A percentile compares a stretch with the other conserved stretches of the same genome.
Evolutionary conservation across 2,888 invertebrate genomes (phyloP).

Genomic region (Gymnoscelis rufifasciata): DNA sequence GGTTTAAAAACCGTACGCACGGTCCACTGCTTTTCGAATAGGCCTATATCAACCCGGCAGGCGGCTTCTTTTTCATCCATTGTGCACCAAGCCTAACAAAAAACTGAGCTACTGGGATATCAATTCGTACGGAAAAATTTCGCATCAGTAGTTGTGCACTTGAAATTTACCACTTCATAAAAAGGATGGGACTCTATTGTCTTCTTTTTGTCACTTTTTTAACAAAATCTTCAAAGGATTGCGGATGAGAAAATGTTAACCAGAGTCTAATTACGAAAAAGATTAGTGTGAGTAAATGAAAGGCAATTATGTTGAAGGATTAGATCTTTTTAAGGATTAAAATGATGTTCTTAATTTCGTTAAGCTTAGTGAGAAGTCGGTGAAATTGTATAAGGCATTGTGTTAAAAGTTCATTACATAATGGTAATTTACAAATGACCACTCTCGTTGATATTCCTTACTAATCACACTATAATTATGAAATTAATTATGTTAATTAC

Average conservation of each 20-base stretch:
- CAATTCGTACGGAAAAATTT: constrained; percentile 56
- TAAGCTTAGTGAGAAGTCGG: constrained; percentile 12
- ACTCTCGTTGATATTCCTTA: not conserved
- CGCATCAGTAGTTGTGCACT: constrained; percentile 66
- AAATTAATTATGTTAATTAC: too few relatives aligned
- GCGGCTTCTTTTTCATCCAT: constrained; percentile 48
- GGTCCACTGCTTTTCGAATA: constrained; percentile 41
- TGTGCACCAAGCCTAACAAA: constrained; percentile 49
- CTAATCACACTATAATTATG: not conserved
- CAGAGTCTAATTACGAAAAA: constrained; percentile 43
- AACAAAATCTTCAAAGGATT: constrained; percentile 39
- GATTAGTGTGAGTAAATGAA: constrained; percentile 46
- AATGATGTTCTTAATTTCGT: constrained; percentile 28
- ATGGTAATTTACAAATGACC: not conserved
- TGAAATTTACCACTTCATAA: constrained; percentile 70
- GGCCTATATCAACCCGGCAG: constrained; percentile 27
- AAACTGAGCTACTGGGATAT: constrained; percentile 46
- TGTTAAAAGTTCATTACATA: constrained; percentile 8
- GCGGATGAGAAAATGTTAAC: constrained; percentile 31
- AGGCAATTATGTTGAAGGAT: constrained; percentile 50
- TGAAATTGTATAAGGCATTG: constrained; percentile 10
- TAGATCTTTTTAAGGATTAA: constrained; percentile 36
- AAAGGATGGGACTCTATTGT: constrained; percentile 46
- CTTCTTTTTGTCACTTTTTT: constrained; percentile 57
- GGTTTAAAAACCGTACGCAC: constrained; percentile 46